Percentiles rank a stretch among this genome's conserved stretches.
Evolutionary conservation across 2,113 vertebrate genomes (phyloP).

Genomic region (Fregetta grallaria): DNA sequence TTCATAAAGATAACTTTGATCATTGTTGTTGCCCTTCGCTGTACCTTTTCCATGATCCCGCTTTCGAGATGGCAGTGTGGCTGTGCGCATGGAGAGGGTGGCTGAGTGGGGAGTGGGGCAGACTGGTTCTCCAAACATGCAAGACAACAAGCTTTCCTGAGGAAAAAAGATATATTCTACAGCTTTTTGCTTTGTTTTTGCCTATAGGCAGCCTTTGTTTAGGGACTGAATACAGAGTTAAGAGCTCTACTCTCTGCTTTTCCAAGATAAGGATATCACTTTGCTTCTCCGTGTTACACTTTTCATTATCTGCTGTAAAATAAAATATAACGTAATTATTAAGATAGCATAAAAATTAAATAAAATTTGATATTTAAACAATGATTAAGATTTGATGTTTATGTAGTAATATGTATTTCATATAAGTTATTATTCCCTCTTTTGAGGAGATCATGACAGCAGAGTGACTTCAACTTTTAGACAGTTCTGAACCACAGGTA

Average conservation of each 20-base stretch:
- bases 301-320: neutral
- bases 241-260: neutral
- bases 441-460: neutral
- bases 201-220: neutral
- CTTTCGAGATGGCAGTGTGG: neutral
- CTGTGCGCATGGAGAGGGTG: neutral
- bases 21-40: neutral
- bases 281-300: neutral
- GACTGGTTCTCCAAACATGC: neutral
- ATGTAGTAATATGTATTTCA: neutral
- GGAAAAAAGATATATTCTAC: neutral
- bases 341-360: neutral
- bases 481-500: neutral
- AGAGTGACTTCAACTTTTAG: neutral
- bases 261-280: neutral
- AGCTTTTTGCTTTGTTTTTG: neutral
- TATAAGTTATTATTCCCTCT: neutral
- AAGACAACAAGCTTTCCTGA: neutral
- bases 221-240: neutral
- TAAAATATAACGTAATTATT: neutral
- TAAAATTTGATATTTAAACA: neutral
- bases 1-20: neutral
- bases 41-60: neutral
- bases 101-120: neutral
- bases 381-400: neutral